Evolutionary conservation across 2,888 invertebrate species (phyloP), one percentile per base, ranked within the genome.

Genomic region (Erebia epiphron): DNA sequence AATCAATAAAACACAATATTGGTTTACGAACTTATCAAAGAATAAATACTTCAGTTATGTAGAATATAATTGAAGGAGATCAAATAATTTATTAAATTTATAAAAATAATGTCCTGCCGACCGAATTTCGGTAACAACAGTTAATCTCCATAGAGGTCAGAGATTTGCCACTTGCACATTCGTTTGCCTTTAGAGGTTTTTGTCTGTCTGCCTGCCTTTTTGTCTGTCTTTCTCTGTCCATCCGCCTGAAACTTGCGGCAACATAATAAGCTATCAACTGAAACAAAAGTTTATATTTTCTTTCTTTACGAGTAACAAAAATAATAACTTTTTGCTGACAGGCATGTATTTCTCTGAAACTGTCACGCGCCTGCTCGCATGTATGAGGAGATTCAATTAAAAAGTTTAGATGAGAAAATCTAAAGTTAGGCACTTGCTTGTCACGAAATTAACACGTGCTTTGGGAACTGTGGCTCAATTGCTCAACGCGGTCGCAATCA

Each of bases 351-450:
- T 43, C 58, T 64, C n/a, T 60, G 66, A 67, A 57, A 65, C 60
- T 68, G 64, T 70, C 72, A 70, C 70, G 72, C 65, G 46, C 57
- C 54, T 65, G 13, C n/a, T 56, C 21, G 18, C 54, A 11, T 56
- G 67, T 68, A 50, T 73, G 67, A 58, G 63, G 69, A 60, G 50
- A 35, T 69, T 68, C 71, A 73, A 71, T 73, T 67, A 73, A 68
- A 73, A 72, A 69, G 41, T 73, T 73, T 70, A 69, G 71, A 73
- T 73, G 71, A 73, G 73, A 73, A 68, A 63, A 54, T 49, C 54
- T 7, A 57, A 57, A 68, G 61, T 63, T 62, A 41, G 35, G 41
- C 18, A 66, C 18, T 21, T 56, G 58, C 52, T 62, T 16, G 56
- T 67, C 52, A 66, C 46, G 61, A 43, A 66, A 65, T 72, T 66